Conservation (phyloP, 35 echinoderm and acorn worm genomes). For the Apostichopus californicus region DNA sequence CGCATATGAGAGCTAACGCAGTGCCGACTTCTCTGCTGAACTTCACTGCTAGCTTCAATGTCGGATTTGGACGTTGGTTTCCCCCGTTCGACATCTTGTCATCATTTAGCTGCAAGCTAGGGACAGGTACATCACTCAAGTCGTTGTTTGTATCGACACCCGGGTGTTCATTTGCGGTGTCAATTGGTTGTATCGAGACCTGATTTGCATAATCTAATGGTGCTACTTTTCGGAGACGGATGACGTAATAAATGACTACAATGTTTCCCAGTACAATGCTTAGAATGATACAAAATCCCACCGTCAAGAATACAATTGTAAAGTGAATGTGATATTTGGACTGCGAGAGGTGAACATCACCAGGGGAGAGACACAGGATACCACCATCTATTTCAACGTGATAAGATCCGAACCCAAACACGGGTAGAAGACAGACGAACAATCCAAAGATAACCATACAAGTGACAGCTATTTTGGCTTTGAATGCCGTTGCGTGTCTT, state of each 20-base stretch:
- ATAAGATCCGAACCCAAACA: slow-evolving; percentile 67
- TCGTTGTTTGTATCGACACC: not conserved
- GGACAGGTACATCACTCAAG: too few species aligned
- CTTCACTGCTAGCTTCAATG: not conserved
- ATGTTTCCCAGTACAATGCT: not conserved
- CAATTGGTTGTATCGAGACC: not conserved
- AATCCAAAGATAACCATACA: slow-evolving; percentile 3
- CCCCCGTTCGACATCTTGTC: too few species aligned
- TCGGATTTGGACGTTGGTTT: not conserved
- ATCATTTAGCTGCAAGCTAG: too few species aligned
- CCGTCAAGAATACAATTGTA: not conserved
- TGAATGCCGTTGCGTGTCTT: slow-evolving; percentile 47
- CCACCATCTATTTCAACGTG: slow-evolving; percentile 13
- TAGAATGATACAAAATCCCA: not conserved
- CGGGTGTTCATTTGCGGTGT: not conserved
- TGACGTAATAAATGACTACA: slow-evolving; percentile 7
- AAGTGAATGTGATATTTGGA: slow-evolving; percentile 7
- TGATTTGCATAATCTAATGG: not conserved
- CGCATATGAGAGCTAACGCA: not conserved
- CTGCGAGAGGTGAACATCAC: slow-evolving; percentile 41
- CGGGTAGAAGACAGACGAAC: slow-evolving; percentile 12
- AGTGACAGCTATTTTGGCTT: slow-evolving; percentile 44
- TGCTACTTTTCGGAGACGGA: not conserved
- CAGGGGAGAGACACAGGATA: slow-evolving; percentile 55
- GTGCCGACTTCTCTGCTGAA: slow-evolving; percentile 13